Evolutionary conservation across 2,888 invertebrate species (phyloP), one percentile per base, ranked within the genome.

Genomic region (Amphipoea lucens): DNA sequence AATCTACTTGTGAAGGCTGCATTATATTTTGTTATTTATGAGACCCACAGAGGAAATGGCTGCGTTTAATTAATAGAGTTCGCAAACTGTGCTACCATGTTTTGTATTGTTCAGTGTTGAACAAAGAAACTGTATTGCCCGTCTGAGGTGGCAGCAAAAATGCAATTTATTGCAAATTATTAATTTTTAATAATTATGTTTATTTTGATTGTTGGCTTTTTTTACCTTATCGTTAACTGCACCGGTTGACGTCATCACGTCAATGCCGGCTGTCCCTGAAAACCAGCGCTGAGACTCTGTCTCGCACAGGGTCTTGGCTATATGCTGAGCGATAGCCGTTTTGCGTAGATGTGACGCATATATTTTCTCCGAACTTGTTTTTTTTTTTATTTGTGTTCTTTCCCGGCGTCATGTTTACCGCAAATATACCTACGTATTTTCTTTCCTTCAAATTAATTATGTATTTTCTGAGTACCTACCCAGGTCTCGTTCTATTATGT

Each of bases 21-120:
- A 84, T 89, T 86, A 89, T 87, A 77, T 74, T 84, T 81, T 74
- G 76, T 89, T 82, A 82, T 89, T 88, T 88, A 87, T 85, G 85
- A 78, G 74, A 72, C 67, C 77, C 79, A 70, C 76, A 67, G 76
- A 80, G 83, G 71, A 74, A 83, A 83, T 80, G 73, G 72, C 40
- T 74, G 66, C 78, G 60, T 81, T 83, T 78, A 85, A 87, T 85
- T 88, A 87, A 76, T 82, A 76, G 76, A 78, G 68, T 81, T 84
- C 36, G 57, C 63, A 57, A 81, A 87, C 85, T 81, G 66, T 81
- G 57, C 48, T 36, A 51, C 66, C 57, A 57, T 69, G 72, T 73
- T 84, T 77, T 77, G 76, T 74, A 17, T 69, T 84, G 80, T 74
- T 63, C 29, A 72, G 48, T 65, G 2, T 20, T 2, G n/a, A 40